Conservation (phyloP, 2,113 vertebrate genomes). For the Zootoca vivipara region DNA sequence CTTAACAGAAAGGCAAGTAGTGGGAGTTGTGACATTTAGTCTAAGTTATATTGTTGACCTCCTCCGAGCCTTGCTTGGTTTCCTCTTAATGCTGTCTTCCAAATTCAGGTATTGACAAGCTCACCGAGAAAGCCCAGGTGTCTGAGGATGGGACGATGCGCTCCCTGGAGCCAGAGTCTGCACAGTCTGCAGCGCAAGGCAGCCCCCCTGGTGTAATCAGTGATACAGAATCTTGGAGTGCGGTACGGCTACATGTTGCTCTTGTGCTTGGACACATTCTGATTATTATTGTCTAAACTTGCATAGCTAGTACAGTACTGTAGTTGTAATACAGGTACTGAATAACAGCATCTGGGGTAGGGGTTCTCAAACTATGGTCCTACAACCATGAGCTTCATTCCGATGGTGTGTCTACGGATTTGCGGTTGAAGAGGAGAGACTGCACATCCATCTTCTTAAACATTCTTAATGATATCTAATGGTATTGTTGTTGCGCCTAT, state of each 20-base stretch:
- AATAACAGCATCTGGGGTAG: background rate
- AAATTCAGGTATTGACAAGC: slow-evolving; percentile 90
- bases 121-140: slow-evolving; percentile 97
- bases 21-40: background rate
- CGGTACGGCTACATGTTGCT: slow-evolving; percentile 45
- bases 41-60: background rate
- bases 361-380: no score
- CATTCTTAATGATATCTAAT: no score
- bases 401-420: no score
- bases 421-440: no score
- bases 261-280: background rate
- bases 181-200: slow-evolving; percentile 69
- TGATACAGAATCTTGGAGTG: slow-evolving; percentile 77
- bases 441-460: no score
- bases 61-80: background rate
- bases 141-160: slow-evolving; percentile 96
- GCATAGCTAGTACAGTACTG: background rate
- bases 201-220: slow-evolving; percentile 68
- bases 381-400: no score
- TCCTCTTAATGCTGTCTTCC: background rate
- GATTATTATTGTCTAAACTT: background rate
- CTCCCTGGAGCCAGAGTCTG: slow-evolving; percentile 80
- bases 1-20: background rate
- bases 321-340: background rate
- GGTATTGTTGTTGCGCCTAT: no score